These are phyloP conservation scores for Pherbina coryleti DNA, from an alignment of 2,888 invertebrate genomes.

Conservation along the genomic window DNA sequence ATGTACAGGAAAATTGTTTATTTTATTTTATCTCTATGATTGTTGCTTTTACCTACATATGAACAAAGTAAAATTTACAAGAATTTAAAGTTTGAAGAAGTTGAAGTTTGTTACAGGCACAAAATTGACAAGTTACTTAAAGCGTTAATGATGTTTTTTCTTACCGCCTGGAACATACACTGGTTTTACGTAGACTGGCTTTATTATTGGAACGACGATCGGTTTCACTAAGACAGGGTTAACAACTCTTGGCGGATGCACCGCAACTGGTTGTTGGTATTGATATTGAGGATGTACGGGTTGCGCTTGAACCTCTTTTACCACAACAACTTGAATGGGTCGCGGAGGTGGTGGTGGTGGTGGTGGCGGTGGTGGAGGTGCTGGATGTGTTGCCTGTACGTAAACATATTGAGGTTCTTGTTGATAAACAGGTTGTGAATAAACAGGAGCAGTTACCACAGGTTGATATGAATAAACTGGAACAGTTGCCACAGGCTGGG, in stretches of 20 bases:
- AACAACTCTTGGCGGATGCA: not conserved
- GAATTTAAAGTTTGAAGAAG: not conserved
- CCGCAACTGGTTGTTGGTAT: not conserved
- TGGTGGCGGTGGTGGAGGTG: constrained; percentile 1
- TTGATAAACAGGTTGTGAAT: not conserved
- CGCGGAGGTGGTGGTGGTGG: constrained; percentile 1
- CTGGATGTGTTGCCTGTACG: constrained; percentile 20
- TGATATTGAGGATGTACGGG: constrained; percentile 8
- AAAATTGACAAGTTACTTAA: not conserved
- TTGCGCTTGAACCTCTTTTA: not conserved
- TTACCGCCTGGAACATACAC: constrained; percentile 6
- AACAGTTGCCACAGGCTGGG: constrained; percentile 9
- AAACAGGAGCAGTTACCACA: not conserved
- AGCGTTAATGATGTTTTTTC: constrained; percentile 17
- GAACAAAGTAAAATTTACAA: not conserved
- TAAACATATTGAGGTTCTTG: constrained; percentile 7
- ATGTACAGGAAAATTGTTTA: too few relatives aligned
- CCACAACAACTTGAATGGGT: not conserved
- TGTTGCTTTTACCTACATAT: too few relatives aligned
- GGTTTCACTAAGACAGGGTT: constrained; percentile 27
- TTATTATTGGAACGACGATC: constrained; percentile 1
- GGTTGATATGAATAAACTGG: constrained; percentile 9
- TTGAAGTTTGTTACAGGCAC: not conserved
- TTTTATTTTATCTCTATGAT: too few relatives aligned
- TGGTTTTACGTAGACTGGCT: not conserved